Percentiles rank a stretch among this genome's conserved stretches.
phyloP scores from a whole-genome alignment of 2,888 invertebrate species.

The Drosophila algonquin region DNA sequence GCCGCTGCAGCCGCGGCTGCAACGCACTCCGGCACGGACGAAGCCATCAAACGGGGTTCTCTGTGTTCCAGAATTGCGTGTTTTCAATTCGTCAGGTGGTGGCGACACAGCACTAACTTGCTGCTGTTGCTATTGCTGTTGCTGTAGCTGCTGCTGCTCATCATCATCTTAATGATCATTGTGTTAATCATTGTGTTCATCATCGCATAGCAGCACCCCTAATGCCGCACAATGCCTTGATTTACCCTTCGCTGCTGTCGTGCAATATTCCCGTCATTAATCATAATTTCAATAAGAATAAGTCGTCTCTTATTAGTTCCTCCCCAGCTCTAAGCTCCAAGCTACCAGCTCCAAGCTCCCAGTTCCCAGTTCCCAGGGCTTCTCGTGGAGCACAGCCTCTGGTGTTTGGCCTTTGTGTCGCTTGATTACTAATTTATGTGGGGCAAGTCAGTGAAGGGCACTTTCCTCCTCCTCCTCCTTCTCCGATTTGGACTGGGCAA shows the following conservation, averaged over 20 bases:
- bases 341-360: conserved; percentile 8
- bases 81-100: not conserved
- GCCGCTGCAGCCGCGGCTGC: conserved; percentile 45
- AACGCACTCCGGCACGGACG: conserved; percentile 57
- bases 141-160: conserved; percentile 13
- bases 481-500: conserved; percentile 18
- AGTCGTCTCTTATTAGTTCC: conserved; percentile 65
- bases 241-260: conserved; percentile 29
- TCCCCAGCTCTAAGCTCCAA: not conserved
- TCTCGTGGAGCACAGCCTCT: conserved; percentile 25
- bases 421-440: conserved; percentile 72
- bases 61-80: conserved; percentile 24
- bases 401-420: conserved; percentile 52
- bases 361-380: not conserved
- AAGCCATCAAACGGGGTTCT: conserved; percentile 65
- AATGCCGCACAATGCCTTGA: conserved; percentile 15
- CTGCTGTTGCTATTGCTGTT: not conserved
- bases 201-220: conserved; percentile 10
- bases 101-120: conserved; percentile 30
- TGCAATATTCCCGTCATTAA: conserved; percentile 73
- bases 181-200: conserved; percentile 29
- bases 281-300: conserved; percentile 79
- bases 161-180: conserved; percentile 1
- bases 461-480: not conserved
- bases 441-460: not conserved